These are phyloP conservation scores for Anoplophora glabripennis DNA, from an alignment of 1,140 invertebrate genomes.

Conservation along the genomic window DNA sequence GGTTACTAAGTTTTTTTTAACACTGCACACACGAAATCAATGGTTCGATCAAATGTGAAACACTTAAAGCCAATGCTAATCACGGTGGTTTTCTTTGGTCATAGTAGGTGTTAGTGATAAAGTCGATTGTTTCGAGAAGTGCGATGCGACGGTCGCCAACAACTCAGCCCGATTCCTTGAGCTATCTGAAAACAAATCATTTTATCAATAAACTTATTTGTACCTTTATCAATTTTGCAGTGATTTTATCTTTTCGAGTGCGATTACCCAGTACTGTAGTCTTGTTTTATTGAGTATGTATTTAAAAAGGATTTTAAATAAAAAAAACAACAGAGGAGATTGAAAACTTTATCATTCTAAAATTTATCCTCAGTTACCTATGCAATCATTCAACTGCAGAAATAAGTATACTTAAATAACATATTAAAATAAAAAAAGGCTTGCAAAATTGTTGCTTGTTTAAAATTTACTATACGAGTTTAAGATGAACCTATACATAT, in stretches of 20 bases:
- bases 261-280: too few species aligned
- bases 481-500: too few species aligned
- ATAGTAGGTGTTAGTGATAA: slow-evolving; percentile 22
- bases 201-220: slow-evolving; percentile 1
- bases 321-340: too few species aligned
- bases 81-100: slow-evolving; percentile 8
- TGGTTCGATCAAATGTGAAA: background rate
- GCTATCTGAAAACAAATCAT: slow-evolving; percentile 7
- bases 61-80: background rate
- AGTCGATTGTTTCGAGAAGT: slow-evolving; percentile 19
- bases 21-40: slow-evolving; percentile 36
- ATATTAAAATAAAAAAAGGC: too few species aligned
- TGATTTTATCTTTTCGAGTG: slow-evolving; percentile 11
- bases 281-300: too few species aligned
- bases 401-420: too few species aligned
- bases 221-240: slow-evolving; percentile 12
- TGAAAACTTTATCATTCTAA: too few species aligned
- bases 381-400: too few species aligned
- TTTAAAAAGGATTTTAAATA: too few species aligned
- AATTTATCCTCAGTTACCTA: too few species aligned
- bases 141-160: slow-evolving; percentile 29
- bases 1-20: slow-evolving; percentile 34
- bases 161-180: background rate
- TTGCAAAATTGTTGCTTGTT: too few species aligned
- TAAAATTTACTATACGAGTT: too few species aligned